phyloP scores from a whole-genome alignment of 2,113 vertebrate genomes.

The Phoxinus phoxinus region DNA sequence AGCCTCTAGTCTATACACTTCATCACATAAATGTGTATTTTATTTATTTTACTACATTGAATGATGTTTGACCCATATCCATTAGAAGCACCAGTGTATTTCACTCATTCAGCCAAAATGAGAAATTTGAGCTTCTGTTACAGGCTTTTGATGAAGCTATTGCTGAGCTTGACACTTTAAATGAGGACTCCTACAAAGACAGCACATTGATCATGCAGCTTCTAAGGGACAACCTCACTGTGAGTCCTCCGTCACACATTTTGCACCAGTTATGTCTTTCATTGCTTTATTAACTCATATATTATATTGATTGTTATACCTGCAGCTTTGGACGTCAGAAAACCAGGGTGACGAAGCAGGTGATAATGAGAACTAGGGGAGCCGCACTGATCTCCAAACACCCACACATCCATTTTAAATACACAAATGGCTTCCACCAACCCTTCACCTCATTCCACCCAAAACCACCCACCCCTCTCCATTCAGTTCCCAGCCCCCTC shows the following conservation, averaged over 20 bases:
- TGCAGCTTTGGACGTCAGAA: constrained; percentile 99
- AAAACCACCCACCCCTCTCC: constrained; percentile 74
- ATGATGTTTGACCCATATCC: not conserved
- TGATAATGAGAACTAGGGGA: constrained; percentile 96
- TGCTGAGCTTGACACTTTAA: constrained; percentile 98
- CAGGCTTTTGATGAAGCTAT: constrained; percentile 99
- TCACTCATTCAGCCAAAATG: not conserved
- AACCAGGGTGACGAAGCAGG: constrained; percentile 97
- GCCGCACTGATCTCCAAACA: constrained; percentile 76
- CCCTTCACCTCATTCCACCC: constrained; percentile 60
- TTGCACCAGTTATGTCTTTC: not conserved
- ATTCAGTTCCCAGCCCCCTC: constrained; percentile 37
- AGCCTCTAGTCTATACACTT: not conserved
- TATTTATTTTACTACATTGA: not conserved
- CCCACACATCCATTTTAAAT: constrained; percentile 84
- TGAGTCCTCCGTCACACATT: constrained; percentile 74
- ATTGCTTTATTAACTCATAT: not conserved
- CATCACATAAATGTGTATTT: not conserved
- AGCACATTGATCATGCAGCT: constrained; percentile 99
- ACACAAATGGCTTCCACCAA: constrained; percentile 83
- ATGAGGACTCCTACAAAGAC: constrained; percentile 99
- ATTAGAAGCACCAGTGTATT: not conserved
- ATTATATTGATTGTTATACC: not conserved
- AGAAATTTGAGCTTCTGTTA: constrained; percentile 37
- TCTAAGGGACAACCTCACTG: constrained; percentile 99